Conservation (phyloP, 1,140 invertebrate genomes). For the Trialeurodes vaporariorum region DNA sequence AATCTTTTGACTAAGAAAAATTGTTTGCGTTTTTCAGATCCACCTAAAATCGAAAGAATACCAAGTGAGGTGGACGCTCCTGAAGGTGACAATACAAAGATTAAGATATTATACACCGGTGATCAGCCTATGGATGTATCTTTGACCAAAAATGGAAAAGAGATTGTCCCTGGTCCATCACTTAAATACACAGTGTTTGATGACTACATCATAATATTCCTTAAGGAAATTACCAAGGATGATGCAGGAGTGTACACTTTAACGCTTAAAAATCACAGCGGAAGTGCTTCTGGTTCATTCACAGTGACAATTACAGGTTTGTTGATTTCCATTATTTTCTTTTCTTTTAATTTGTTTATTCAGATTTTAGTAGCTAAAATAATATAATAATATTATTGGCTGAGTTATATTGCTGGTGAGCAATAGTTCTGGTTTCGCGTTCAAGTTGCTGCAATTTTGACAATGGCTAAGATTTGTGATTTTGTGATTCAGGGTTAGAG, state of each 20-base stretch:
- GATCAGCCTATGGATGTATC: conserved; percentile 81
- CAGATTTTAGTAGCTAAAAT: background rate
- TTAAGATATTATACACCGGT: conserved; percentile 86
- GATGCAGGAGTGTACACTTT: conserved; percentile 79
- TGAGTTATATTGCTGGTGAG: background rate
- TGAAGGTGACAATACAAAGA: conserved; percentile 88
- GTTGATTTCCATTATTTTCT: background rate
- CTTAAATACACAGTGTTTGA: conserved; percentile 91
- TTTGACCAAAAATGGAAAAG: conserved; percentile 68
- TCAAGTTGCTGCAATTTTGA: no score
- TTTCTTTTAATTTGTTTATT: background rate
- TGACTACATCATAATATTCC: conserved; percentile 88
- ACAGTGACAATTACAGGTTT: conserved; percentile 73
- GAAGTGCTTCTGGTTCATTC: conserved; percentile 69
- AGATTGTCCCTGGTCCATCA: conserved; percentile 47
- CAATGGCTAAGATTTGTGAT: no score
- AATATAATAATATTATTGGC: background rate
- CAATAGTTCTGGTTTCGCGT: no score
- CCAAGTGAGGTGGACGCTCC: conserved; percentile 80
- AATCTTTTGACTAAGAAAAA: conserved; percentile 21
- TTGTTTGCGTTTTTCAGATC: no score
- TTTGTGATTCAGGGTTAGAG: no score
- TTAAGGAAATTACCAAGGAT: conserved; percentile 71
- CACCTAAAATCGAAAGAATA: conserved; percentile 86
- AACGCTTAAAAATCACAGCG: conserved; percentile 83